These are phyloP conservation scores for Rhamphomyia laevipes DNA, from an alignment of 2,888 invertebrate species.

Conservation along the genomic window DNA sequence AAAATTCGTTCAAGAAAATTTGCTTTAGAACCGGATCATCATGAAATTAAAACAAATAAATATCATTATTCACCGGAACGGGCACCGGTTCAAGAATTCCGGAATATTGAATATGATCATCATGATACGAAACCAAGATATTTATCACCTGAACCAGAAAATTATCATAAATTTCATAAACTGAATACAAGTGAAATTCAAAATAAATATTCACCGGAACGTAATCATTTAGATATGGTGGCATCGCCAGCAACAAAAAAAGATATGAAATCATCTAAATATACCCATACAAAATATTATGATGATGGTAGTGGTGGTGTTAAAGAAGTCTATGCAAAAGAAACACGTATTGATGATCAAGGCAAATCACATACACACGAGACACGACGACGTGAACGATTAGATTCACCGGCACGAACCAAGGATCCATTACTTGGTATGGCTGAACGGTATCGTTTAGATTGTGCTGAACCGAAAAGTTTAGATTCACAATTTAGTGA, in stretches of 20 bases:
- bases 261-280: conserved; percentile 27
- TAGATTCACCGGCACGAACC: conserved; percentile 21
- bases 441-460: conserved; percentile 14
- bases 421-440: conserved; percentile 7
- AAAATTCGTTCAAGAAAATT: conserved; percentile 51
- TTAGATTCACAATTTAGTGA: conserved; percentile 52
- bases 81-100: conserved; percentile 14
- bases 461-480: conserved; percentile 48
- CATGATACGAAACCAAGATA: conserved; percentile 16
- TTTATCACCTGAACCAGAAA: conserved; percentile 23
- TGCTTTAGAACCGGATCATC: conserved; percentile 37
- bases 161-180: conserved; percentile 25
- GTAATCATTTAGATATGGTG: conserved; percentile 27
- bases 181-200: conserved; percentile 25
- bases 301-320: conserved; percentile 42
- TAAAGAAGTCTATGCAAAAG: conserved; percentile 38
- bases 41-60: conserved; percentile 33
- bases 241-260: conserved; percentile 22
- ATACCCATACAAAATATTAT: conserved; percentile 32
- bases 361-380: conserved; percentile 37
- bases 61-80: conserved; percentile 38
- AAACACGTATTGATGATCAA: conserved; percentile 35
- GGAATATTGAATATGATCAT: conserved; percentile 1
- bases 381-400: conserved; percentile 35
- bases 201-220: conserved; percentile 28